phyloP scores from a whole-genome alignment of 1,140 invertebrate species.

The Lutraria rhynchaena region DNA sequence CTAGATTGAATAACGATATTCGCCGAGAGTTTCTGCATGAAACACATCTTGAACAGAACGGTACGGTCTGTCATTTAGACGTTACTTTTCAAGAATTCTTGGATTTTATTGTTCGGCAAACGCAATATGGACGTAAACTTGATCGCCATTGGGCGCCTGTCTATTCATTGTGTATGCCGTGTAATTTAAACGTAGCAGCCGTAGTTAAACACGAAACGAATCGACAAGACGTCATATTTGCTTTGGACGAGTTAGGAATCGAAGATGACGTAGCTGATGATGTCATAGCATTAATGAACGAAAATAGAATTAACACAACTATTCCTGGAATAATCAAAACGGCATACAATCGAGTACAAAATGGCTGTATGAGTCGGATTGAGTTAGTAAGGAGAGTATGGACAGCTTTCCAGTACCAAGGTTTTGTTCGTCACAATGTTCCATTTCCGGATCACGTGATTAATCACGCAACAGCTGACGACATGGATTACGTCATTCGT shows the following conservation, averaged over 20 bases:
- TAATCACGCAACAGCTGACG: too few relatives aligned
- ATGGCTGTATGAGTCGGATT: too few relatives aligned
- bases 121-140: too few relatives aligned
- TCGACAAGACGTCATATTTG: slow-evolving; percentile 24
- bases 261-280: neutral
- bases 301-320: slow-evolving; percentile 18
- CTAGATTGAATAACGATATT: neutral
- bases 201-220: slow-evolving; percentile 58
- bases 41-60: neutral
- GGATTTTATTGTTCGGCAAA: neutral
- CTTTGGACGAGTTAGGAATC: slow-evolving; percentile 21
- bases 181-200: slow-evolving; percentile 30
- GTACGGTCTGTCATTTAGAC: too few relatives aligned
- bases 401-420: too few relatives aligned
- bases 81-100: slow-evolving; percentile 24
- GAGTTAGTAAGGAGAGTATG: too few relatives aligned
- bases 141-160: slow-evolving; percentile 42
- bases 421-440: too few relatives aligned
- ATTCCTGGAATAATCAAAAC: slow-evolving; percentile 17
- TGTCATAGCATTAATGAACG: neutral
- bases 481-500: too few relatives aligned
- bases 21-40: neutral
- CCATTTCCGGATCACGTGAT: too few relatives aligned
- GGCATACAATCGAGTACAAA: too few relatives aligned
- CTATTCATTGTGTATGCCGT: slow-evolving; percentile 32